Evolutionary conservation across 2,797 vertebrate species (phyloP).

Genomic region (Remorina albescens): DNA sequence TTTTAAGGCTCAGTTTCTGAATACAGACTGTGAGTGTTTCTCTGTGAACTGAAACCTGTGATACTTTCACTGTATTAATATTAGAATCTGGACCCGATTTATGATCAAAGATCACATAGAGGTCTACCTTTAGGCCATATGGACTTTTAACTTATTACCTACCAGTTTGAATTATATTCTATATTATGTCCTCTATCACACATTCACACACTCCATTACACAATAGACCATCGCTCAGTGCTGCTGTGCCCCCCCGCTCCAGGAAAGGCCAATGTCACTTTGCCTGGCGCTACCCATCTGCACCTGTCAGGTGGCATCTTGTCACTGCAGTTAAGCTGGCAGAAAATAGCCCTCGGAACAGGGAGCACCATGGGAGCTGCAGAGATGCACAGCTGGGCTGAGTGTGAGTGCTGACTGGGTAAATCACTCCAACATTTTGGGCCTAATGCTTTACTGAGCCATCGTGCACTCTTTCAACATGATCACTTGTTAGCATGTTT

Average conservation of each 20-base stretch:
- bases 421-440: not conserved
- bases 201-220: constrained; percentile 32
- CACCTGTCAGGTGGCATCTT: constrained; percentile 59
- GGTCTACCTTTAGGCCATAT: no score
- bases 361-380: constrained; percentile 47
- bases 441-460: not conserved
- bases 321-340: constrained; percentile 69
- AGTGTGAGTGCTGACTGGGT: not conserved
- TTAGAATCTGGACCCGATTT: no score
- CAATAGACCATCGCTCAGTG: constrained; percentile 13
- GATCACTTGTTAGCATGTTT: not conserved
- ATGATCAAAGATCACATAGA: no score
- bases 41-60: no score
- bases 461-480: not conserved
- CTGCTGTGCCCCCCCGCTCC: constrained; percentile 15
- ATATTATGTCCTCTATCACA: not conserved
- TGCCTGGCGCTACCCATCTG: constrained; percentile 64
- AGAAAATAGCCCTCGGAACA: constrained; percentile 72
- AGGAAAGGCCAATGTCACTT: constrained; percentile 55
- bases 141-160: constrained; percentile 3
- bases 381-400: constrained; percentile 20
- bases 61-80: no score
- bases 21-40: no score
- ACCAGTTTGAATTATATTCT: not conserved
- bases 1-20: no score